These are phyloP conservation scores for Himalopsyche tibetana DNA, from an alignment of 2,888 invertebrate genomes.

Conservation along the genomic window DNA sequence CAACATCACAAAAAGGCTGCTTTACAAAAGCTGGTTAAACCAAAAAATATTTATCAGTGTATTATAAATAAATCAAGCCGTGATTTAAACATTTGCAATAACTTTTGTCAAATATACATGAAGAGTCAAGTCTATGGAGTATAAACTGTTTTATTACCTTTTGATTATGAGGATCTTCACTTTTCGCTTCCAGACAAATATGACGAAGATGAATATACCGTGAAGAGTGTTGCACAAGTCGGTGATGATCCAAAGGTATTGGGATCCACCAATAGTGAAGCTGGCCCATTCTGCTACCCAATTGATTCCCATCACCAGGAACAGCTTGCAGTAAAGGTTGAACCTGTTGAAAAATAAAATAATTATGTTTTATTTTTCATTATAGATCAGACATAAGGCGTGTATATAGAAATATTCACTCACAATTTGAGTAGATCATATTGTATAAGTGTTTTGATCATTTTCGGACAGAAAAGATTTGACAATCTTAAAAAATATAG, in stretches of 20 bases:
- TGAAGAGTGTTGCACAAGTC: slow-evolving; percentile 79
- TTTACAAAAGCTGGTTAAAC: slow-evolving; percentile 12
- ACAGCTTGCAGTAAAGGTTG: slow-evolving; percentile 86
- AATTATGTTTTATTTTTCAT: too few species aligned
- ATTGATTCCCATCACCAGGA: slow-evolving; percentile 91
- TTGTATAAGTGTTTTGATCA: too few species aligned
- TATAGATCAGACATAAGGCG: too few species aligned
- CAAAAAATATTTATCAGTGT: slow-evolving; percentile 37
- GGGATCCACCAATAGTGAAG: slow-evolving; percentile 78
- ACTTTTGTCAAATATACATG: slow-evolving; percentile 13
- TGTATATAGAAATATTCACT: too few species aligned
- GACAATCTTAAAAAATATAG: too few species aligned
- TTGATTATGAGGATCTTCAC: slow-evolving; percentile 74
- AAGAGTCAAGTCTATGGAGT: not conserved
- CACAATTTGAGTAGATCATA: too few species aligned
- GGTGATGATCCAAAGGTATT: slow-evolving; percentile 76
- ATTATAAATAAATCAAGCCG: slow-evolving; percentile 1
- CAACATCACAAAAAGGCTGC: slow-evolving; percentile 1
- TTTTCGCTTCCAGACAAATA: slow-evolving; percentile 80
- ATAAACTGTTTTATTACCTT: slow-evolving; percentile 68
- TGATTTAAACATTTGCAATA: slow-evolving; percentile 9
- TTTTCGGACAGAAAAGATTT: too few species aligned
- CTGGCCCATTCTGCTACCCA: slow-evolving; percentile 89
- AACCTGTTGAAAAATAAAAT: slow-evolving; percentile 76
- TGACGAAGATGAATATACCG: slow-evolving; percentile 79